Conservation (phyloP, 2,797 vertebrate genomes). For the Euthynnus affinis region DNA sequence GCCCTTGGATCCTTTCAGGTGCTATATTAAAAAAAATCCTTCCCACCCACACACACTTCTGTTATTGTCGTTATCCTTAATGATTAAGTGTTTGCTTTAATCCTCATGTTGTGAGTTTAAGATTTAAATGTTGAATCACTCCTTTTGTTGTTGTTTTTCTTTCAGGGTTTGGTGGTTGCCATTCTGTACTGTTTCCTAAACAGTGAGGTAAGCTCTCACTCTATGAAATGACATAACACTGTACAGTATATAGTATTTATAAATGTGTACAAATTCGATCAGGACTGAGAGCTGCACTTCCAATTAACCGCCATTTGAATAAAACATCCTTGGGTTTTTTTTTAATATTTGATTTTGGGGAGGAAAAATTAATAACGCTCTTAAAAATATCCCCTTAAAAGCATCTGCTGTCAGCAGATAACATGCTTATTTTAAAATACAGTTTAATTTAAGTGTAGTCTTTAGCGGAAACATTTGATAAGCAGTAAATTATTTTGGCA, state of each 20-base stretch:
- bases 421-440: neutral
- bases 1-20: constrained; percentile 96
- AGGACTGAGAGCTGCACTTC: neutral
- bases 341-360: neutral
- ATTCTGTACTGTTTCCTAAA: constrained; percentile 95
- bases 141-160: neutral
- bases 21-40: neutral
- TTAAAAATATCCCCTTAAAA: neutral
- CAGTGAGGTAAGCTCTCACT: constrained; percentile 88
- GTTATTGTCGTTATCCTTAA: neutral
- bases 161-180: constrained; percentile 92
- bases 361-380: neutral
- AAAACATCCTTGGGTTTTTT: neutral
- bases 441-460: neutral
- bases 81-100: neutral
- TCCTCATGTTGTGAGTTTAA: neutral
- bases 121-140: neutral
- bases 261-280: neutral
- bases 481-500: constrained; percentile 7
- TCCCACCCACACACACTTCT: neutral
- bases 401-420: constrained; percentile 22
- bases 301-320: neutral
- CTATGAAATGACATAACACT: neutral
- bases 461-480: constrained; percentile 9
- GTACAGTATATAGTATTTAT: neutral